Evolutionary conservation across 2,888 invertebrate species (phyloP), one percentile per base, ranked within the genome.

Genomic region (Gerris lacustris): DNA sequence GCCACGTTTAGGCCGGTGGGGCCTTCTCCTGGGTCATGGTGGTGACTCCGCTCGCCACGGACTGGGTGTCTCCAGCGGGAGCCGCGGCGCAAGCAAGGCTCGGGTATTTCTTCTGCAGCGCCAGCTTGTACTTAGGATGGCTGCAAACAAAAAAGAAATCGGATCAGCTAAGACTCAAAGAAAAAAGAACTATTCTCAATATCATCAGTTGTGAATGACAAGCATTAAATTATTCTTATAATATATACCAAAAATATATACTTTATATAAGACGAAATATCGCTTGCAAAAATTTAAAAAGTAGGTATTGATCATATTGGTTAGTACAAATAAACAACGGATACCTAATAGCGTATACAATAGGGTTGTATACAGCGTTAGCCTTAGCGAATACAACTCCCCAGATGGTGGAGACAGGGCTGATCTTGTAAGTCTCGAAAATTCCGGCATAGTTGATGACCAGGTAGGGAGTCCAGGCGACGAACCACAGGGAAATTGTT

Each of bases 351-450:
- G 91, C 93, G 79, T 94, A 94, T 75, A 94, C 92, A 79, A 93
- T 91, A 44, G 93, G 93, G 82, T 94, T 94, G 83, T 93, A 93
- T 73, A 91, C 90, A 74, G 92, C 91, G 77, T 92, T 93, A 74
- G 93, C 91, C 82, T 96, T 96, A 72, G 94, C 94, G 80, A 95
- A 94, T 76, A 94, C 85, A 55, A 94, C 91, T 69, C 92, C 91
- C 91, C 92, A 92, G 80, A 93, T 92, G 70, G 92, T 92, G 75
- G 88, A 88, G 75, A 93, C 82, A 17, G 93, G 93, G 75, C 85
- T 89, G 76, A 93, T 87, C 67, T 86, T 87, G 66, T 84, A 83
- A 71, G 86, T 85, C 77, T 90, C 87, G 78, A 92, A 91, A 71
- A 92, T 87, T 66, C 93, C 93, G 73, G 88, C 83, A 78, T 85